Evolutionary conservation across 2,797 vertebrate species (phyloP).

Genomic region (Gorsachius magnificus): DNA sequence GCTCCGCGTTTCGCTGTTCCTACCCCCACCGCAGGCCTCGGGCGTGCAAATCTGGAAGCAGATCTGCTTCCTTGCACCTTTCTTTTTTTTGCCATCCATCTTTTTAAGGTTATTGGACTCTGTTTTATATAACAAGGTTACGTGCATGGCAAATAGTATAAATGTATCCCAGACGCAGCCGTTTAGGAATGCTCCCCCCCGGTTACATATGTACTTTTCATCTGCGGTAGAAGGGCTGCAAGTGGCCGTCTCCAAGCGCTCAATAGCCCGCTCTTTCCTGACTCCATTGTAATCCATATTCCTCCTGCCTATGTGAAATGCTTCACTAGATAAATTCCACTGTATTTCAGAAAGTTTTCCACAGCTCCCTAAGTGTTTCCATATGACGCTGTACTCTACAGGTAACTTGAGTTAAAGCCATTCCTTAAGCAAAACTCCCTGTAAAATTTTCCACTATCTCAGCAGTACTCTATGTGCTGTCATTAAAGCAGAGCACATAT

Average conservation of each 20-base stretch:
- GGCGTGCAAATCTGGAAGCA: constrained; percentile 22
- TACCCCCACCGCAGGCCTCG: neutral
- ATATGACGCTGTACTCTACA: constrained; percentile 75
- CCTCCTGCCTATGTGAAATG: constrained; percentile 56
- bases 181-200: constrained; percentile 43
- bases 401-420: constrained; percentile 79
- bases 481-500: constrained; percentile 66
- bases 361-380: constrained; percentile 78
- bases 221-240: constrained; percentile 24
- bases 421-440: constrained; percentile 72
- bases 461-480: constrained; percentile 75
- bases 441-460: constrained; percentile 78
- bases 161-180: constrained; percentile 57
- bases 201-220: constrained; percentile 59
- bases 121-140: constrained; percentile 63
- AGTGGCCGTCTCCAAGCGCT: constrained; percentile 21
- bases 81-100: neutral
- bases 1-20: fast-evolving
- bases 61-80: constrained; percentile 55
- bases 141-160: constrained; percentile 62
- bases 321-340: constrained; percentile 69
- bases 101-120: constrained; percentile 53
- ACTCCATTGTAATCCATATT: constrained; percentile 68
- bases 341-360: constrained; percentile 79
- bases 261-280: constrained; percentile 44